Evolutionary conservation across 1,140 invertebrate species (phyloP), one percentile per base, ranked within the genome.

Genomic region (Drosophila pruinosa): DNA sequence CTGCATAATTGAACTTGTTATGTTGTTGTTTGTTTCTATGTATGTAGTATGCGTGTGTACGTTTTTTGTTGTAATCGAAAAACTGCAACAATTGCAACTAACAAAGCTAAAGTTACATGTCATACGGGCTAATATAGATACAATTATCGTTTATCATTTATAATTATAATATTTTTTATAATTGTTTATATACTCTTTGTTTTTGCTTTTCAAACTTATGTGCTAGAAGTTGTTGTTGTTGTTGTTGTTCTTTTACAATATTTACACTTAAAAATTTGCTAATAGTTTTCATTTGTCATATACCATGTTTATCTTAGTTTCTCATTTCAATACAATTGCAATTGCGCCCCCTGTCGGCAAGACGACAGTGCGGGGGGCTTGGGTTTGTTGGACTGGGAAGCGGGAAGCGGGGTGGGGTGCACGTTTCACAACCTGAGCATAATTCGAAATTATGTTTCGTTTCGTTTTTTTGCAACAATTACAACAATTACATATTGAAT

Each of bases 21-120:
- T 72, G 14, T 57, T 67, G 7, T 48, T 64, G 50, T 68, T 56
- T 54, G 12, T 52, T 43, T 58, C 21, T 47, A 24, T 47, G n/a
- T 47, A 12, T 47, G 43, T 22, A 5, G 43, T 22, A 5, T 45
- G 56, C 73, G 64, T 48, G 41, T 70, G 14, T 14, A 43, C 34
- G 39, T 48, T 21, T 24, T n/a, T 48, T 39, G 14, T 57, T 70
- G 67, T 43, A 76, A 85, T 85, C 81, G 81, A 85, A 85, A 85
- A 85, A 86, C 73, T 86, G 74, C 81, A 85, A 85, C 81, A 85
- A 85, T 86, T 86, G 81, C 81, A 85, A 85, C 81, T 85, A 85
- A 85, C 81, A 85, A 85, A 86, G 81, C 81, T 85, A 80, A 77
- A 85, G 72, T 85, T 85, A 86, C 63, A 69, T 64, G 59, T 56